Base-by-base conservation (phyloP, 2,797 vertebrate species). In the Euthynnus affinis region DNA sequence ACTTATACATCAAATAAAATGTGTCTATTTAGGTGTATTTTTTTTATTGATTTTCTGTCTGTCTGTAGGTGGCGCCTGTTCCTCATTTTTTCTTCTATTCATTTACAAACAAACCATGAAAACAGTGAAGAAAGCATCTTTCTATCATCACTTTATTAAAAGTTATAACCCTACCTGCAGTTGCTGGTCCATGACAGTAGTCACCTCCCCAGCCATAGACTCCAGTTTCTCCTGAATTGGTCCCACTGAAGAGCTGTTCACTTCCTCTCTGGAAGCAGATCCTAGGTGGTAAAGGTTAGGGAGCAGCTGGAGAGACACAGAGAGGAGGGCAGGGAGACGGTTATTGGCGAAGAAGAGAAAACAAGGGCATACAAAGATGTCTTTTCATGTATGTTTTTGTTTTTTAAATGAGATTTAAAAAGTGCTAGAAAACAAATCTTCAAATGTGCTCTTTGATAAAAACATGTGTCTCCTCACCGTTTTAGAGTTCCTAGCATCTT, bases 401-500 rank as follows among this genome's bases (percentile, higher is more conserved):
- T 46, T 17, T 46, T 17, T 46, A 46, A 46, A 46, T 46, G 6
- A 15, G 17, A 46, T 18, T 17, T 17, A 42, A 13, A 42, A 13
- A 42, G 40, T 42, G 13, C 6, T 2, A 5, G 13, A 53, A 2
- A 20, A 20, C 12, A 23, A 18, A 42, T 12, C 8, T 49, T 4
- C 9, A 25, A 52, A 72, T 62, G 1, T 40, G 0, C n/a, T 27
- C 22, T 6, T 1, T 44, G 6, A 65, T 53, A 7, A 56, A 56
- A 58, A 27, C 5, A 6, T 53, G 17, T 57, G 22, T 34, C 18
- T 49, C 14, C 96, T 96, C 90, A 99, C 98, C 29, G 98, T 99
- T 95, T 98, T 99, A 9, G 98, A 99, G 93, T 99, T 99, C 87
- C 97, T 97, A 6, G 98, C 98, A 62, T 99, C 98, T 80, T 96